phyloP scores from a whole-genome alignment of 2,888 invertebrate genomes.

The Drosophila heteroneura region DNA sequence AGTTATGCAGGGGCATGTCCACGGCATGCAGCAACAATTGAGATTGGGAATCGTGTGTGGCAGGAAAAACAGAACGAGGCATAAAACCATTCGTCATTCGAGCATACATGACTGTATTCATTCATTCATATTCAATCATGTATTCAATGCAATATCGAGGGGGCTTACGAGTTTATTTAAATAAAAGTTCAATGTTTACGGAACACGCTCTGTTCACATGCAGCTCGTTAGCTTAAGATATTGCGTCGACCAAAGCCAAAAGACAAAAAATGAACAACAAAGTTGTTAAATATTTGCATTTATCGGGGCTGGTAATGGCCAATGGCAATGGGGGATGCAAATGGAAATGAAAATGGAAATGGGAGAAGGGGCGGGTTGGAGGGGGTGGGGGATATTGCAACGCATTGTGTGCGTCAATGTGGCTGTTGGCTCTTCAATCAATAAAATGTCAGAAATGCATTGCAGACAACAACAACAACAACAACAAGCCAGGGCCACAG shows the following conservation, averaged over 20 bases:
- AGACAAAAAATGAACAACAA: slow-evolving; percentile 20
- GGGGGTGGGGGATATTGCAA: slow-evolving; percentile 8
- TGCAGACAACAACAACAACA: slow-evolving; percentile 50
- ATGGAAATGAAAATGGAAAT: neutral
- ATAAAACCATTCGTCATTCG: slow-evolving; percentile 69
- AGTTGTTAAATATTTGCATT: slow-evolving; percentile 74
- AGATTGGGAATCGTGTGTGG: slow-evolving; percentile 68
- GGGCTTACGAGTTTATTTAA: slow-evolving; percentile 57
- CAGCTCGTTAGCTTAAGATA: slow-evolving; percentile 62
- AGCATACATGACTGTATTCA: slow-evolving; percentile 53
- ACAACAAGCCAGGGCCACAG: neutral
- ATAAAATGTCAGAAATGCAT: slow-evolving; percentile 80
- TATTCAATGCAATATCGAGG: slow-evolving; percentile 67
- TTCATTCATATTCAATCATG: slow-evolving; percentile 76
- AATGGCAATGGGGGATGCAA: neutral
- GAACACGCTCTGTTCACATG: slow-evolving; percentile 34
- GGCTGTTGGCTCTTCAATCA: slow-evolving; percentile 77
- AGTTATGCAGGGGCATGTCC: slow-evolving; percentile 71
- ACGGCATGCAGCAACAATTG: slow-evolving; percentile 48
- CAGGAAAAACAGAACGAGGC: slow-evolving; percentile 37
- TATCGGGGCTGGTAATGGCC: slow-evolving; percentile 28
- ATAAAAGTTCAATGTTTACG: slow-evolving; percentile 74
- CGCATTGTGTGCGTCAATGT: slow-evolving; percentile 57
- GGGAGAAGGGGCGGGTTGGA: neutral
- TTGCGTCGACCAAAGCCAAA: slow-evolving; percentile 33